A percentile compares a stretch with the other conserved stretches of the same genome.
Evolutionary conservation across 2,113 vertebrate genomes (phyloP).

Genomic region (Crocuta crocuta): DNA sequence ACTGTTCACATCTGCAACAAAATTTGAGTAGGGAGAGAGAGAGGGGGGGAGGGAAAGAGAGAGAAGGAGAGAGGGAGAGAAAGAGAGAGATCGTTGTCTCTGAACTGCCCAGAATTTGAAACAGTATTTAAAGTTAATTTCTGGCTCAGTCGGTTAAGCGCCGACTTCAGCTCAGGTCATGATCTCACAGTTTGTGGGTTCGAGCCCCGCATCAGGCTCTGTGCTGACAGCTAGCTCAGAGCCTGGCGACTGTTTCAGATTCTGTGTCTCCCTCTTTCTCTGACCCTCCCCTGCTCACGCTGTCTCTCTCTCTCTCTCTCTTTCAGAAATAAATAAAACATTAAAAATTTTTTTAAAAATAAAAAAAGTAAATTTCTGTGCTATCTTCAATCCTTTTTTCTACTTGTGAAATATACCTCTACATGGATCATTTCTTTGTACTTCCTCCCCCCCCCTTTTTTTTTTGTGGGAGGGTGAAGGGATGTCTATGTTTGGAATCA

Average conservation of each 20-base stretch:
- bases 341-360: no score
- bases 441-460: background rate
- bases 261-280: no score
- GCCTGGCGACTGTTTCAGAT: no score
- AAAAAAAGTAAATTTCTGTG: background rate
- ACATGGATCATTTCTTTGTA: constrained; percentile 12
- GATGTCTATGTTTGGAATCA: background rate
- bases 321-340: no score
- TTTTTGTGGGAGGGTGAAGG: background rate
- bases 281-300: no score
- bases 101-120: constrained; percentile 31
- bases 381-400: background rate
- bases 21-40: background rate
- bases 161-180: no score
- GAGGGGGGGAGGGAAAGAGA: background rate
- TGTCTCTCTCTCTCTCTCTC: no score
- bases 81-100: background rate
- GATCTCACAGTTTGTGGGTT: no score
- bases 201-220: no score
- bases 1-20: constrained; percentile 14
- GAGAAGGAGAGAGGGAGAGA: background rate
- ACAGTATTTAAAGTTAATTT: constrained; percentile 33
- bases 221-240: no score
- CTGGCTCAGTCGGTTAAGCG: background rate
- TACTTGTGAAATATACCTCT: constrained; percentile 14